Conservation (phyloP, 2,888 invertebrate genomes). For the Spisula solida region DNA sequence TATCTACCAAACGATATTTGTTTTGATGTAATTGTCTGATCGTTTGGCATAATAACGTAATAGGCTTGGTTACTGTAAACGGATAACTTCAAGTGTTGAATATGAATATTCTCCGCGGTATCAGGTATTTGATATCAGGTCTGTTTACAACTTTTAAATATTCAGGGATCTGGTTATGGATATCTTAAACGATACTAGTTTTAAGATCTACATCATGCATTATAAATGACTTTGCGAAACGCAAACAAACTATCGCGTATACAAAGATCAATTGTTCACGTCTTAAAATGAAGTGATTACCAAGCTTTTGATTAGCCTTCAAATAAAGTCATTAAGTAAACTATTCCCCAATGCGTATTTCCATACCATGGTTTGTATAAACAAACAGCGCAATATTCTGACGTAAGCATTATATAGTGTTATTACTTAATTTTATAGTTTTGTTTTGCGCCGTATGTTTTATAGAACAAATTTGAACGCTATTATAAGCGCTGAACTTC, state of each 20-base stretch:
- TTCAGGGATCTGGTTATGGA: background rate
- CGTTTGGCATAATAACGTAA: no score
- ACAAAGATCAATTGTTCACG: background rate
- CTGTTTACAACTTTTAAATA: background rate
- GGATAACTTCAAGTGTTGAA: no score
- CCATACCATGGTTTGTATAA: no score
- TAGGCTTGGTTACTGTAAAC: no score
- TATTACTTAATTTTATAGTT: no score
- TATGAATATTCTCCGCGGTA: no score
- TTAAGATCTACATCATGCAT: background rate
- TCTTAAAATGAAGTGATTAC: background rate
- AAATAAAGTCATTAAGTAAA: no score
- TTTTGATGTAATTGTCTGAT: background rate
- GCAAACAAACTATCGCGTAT: background rate
- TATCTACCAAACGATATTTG: no score
- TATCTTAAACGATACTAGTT: background rate
- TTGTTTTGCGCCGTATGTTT: no score
- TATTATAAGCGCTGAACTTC: no score
- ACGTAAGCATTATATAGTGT: background rate
- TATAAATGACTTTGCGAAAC: background rate
- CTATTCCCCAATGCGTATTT: no score
- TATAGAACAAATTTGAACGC: no score
- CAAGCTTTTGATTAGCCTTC: background rate
- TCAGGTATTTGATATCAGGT: background rate
- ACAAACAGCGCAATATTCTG: background rate